phyloP scores from a whole-genome alignment of 2,888 invertebrate species.

The Zygogramma bicolorata region DNA sequence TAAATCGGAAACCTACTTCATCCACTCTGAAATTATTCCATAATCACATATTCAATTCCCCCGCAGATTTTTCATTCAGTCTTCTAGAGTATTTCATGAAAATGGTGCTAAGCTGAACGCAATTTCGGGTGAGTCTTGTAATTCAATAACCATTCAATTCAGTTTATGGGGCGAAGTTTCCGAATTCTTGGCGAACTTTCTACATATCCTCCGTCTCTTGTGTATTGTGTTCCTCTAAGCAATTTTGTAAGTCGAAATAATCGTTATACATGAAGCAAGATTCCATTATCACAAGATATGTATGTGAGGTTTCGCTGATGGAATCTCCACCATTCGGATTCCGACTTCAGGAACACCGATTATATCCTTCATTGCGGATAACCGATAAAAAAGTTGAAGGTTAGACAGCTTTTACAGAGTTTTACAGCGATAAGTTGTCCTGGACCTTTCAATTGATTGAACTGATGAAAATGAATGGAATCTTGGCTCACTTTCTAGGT shows the following conservation, averaged over 20 bases:
- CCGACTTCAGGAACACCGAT: not conserved
- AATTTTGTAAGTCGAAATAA: not conserved
- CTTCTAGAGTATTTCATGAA: not conserved
- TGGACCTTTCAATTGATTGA: too few species aligned
- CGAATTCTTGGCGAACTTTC: not conserved
- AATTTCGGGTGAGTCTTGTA: not conserved
- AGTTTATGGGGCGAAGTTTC: not conserved
- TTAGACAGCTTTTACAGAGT: too few species aligned
- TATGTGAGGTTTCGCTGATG: not conserved
- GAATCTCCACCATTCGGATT: too few species aligned
- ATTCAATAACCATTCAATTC: not conserved
- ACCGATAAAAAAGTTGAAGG: too few species aligned
- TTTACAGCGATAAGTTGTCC: too few species aligned
- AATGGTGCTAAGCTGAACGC: not conserved
- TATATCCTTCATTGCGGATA: too few species aligned
- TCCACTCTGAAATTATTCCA: too few species aligned
- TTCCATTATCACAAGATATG: not conserved
- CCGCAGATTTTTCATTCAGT: not conserved
- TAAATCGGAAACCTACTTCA: too few species aligned
- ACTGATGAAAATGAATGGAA: too few species aligned
- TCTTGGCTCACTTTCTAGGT: too few species aligned
- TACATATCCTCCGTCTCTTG: not conserved
- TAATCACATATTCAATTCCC: too few species aligned
- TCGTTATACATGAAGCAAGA: not conserved
- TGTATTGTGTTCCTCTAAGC: not conserved